Evolutionary conservation across 2,797 vertebrate genomes (phyloP).

Genomic region (Hydrophis major): DNA sequence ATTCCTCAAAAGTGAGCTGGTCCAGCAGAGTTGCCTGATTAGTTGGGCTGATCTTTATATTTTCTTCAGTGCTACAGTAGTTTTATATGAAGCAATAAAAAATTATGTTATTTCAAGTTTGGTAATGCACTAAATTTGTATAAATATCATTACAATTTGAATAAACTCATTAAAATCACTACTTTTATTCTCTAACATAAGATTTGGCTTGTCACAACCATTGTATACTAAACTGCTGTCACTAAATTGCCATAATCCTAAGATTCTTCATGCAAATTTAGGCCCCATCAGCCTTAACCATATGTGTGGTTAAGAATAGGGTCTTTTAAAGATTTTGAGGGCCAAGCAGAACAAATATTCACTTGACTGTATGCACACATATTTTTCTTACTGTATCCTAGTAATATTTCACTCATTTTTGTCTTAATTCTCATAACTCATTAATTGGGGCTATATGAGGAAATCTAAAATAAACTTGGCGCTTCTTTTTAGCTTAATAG

Average conservation of each 20-base stretch:
- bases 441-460: not conserved
- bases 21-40: not conserved
- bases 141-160: not conserved
- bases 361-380: not conserved
- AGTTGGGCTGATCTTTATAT: not conserved
- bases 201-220: not conserved
- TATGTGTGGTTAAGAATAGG: no score
- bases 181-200: not conserved
- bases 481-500: not conserved
- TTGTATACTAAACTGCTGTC: not conserved
- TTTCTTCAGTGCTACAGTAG: not conserved
- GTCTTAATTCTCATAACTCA: not conserved
- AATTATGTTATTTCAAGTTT: not conserved
- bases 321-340: no score
- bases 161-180: not conserved
- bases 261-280: not conserved
- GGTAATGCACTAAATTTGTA: not conserved
- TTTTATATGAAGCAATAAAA: not conserved
- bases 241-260: not conserved
- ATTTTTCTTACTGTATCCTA: not conserved
- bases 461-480: not conserved
- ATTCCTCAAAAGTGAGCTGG: not conserved
- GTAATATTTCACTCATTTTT: not conserved
- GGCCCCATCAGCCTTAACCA: not conserved
- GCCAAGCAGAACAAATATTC: no score